Conservation (phyloP, 2,113 vertebrate species). For the Phalacrocorax brasilianus region DNA sequence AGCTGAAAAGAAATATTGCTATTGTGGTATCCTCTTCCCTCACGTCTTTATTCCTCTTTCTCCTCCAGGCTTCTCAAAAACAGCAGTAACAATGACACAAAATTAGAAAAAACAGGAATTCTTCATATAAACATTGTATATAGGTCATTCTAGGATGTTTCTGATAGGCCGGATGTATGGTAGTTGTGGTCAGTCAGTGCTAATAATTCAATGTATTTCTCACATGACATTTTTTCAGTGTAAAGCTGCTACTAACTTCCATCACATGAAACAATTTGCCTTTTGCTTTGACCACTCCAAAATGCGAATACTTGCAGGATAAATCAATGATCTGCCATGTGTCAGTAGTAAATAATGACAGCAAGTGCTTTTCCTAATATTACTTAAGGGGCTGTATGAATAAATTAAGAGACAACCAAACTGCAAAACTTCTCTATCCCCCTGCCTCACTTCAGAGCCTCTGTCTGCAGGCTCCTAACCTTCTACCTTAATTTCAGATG, state of each 20-base stretch:
- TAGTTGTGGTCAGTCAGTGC: not conserved
- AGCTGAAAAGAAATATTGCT: not conserved
- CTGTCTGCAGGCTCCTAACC: not conserved
- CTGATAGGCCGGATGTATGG: fast-evolving
- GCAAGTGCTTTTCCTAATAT: not conserved
- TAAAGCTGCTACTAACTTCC: not conserved
- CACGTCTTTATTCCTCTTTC: not conserved
- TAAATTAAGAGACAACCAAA: not conserved
- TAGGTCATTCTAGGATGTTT: not conserved
- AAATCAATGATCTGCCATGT: not conserved
- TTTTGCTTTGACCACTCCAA: not conserved
- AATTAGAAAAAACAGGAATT: not conserved
- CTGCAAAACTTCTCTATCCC: not conserved
- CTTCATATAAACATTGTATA: not conserved
- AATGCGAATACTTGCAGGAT: not conserved
- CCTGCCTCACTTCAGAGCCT: not conserved
- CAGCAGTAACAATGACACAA: not conserved
- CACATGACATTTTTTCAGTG: not conserved
- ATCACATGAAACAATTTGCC: not conserved
- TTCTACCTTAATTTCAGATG: not conserved
- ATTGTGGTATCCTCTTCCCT: not conserved
- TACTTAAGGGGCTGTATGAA: not conserved
- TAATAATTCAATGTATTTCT: not conserved
- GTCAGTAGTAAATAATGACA: not conserved
- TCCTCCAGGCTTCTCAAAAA: not conserved